Percentiles rank a stretch among this genome's conserved stretches.
phyloP scores from a whole-genome alignment of 1,140 invertebrate species.

The Paraescarpia echinospica region DNA sequence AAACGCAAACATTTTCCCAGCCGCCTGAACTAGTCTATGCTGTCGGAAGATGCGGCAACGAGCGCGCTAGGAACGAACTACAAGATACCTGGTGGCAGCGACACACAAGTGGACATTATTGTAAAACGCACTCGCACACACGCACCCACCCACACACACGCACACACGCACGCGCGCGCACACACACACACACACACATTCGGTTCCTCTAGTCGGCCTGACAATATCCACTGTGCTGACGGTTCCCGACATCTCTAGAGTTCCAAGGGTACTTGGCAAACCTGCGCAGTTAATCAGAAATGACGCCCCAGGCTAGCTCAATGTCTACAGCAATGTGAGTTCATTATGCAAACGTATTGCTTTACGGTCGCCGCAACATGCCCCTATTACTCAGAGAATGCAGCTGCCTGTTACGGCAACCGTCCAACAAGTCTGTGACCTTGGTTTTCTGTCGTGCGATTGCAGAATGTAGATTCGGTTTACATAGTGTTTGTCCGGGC shows the following conservation, averaged over 20 bases:
- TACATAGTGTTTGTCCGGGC: neutral
- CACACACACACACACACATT: neutral
- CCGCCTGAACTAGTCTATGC: no score
- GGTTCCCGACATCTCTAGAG: neutral
- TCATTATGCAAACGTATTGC: neutral
- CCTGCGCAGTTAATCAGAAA: neutral
- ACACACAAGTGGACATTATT: no score
- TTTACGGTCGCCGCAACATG: neutral
- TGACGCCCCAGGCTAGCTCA: neutral
- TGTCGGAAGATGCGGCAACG: no score
- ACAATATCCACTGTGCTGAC: neutral
- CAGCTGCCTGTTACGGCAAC: neutral
- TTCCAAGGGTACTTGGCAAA: neutral
- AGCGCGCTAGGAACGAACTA: no score
- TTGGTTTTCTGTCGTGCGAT: neutral
- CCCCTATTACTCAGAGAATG: neutral
- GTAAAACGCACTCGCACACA: neutral
- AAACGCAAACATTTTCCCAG: neutral
- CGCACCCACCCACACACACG: no score
- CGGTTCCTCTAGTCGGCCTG: neutral
- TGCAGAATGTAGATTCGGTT: neutral
- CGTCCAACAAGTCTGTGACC: neutral
- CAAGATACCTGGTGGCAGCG: neutral
- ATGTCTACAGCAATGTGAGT: neutral
- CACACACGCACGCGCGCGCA: neutral